Percentiles rank a stretch among this genome's conserved stretches.
Evolutionary conservation across 2,797 vertebrate genomes (phyloP).

Genomic region (Pangasius sanitwongsei): DNA sequence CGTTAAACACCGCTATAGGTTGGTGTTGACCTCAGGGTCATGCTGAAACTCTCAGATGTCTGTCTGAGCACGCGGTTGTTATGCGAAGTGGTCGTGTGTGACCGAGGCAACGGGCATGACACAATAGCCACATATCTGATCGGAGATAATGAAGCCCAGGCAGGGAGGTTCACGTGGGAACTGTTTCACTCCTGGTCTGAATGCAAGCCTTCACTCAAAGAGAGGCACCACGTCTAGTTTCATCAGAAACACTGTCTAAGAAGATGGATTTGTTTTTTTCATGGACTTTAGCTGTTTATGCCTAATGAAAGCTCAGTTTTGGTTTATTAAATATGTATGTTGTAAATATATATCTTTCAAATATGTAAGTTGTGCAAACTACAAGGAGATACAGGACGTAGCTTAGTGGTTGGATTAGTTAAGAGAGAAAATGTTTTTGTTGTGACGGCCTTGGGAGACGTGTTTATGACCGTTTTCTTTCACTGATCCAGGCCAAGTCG

Average conservation of each 20-base stretch:
- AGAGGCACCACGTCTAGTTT: not conserved
- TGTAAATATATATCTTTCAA: not conserved
- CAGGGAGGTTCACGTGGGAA: constrained; percentile 71
- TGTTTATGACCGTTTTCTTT: not conserved
- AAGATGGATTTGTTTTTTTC: not conserved
- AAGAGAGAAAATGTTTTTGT: not conserved
- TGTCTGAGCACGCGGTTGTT: constrained; percentile 49
- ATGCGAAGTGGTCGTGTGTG: constrained; percentile 58
- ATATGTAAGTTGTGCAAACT: not conserved
- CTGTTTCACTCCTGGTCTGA: constrained; percentile 28
- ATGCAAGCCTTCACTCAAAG: not conserved
- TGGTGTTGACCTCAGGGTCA: constrained; percentile 55
- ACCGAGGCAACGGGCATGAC: constrained; percentile 56
- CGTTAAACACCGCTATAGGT: constrained; percentile 45
- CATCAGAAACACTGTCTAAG: not conserved
- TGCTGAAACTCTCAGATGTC: constrained; percentile 31
- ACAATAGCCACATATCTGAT: constrained; percentile 65
- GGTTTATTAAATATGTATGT: not conserved
- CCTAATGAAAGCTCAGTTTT: too few relatives aligned
- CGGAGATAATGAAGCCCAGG: constrained; percentile 64
- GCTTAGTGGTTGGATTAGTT: not conserved
- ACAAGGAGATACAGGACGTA: not conserved
- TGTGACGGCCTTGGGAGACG: not conserved
- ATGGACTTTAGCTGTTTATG: not conserved
- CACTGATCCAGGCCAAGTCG: not conserved